Evolutionary conservation across 1,140 invertebrate genomes (phyloP).

Genomic region (Asbolus verrucosus): DNA sequence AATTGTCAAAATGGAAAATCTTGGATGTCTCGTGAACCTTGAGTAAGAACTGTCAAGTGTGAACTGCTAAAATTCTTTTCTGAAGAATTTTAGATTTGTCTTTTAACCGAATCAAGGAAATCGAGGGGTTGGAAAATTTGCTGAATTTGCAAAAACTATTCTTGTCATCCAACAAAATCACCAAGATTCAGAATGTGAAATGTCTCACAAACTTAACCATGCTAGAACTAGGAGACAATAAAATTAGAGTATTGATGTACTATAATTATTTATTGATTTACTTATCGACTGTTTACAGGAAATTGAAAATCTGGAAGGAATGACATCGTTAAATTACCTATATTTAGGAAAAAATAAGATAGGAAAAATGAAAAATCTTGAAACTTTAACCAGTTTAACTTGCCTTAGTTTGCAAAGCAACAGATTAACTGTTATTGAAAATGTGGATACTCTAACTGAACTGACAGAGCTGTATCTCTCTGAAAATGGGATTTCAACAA

Average conservation of each 20-base stretch:
- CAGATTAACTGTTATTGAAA: slow-evolving; percentile 89
- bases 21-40: slow-evolving; percentile 88
- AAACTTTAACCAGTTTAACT: slow-evolving; percentile 79
- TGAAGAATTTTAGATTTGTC: slow-evolving; percentile 92
- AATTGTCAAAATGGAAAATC: slow-evolving; percentile 90
- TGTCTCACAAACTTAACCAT: slow-evolving; percentile 84
- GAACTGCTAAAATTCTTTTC: slow-evolving; percentile 54
- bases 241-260: slow-evolving; percentile 75
- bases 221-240: slow-evolving; percentile 96
- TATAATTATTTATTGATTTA: too few relatives aligned
- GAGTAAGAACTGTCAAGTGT: slow-evolving; percentile 78
- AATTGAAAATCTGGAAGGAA: slow-evolving; percentile 86
- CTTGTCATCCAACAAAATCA: slow-evolving; percentile 93
- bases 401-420: slow-evolving; percentile 93
- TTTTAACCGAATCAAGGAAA: slow-evolving; percentile 95
- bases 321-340: slow-evolving; percentile 80
- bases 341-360: slow-evolving; percentile 99
- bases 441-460: slow-evolving; percentile 78
- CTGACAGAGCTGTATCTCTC: slow-evolving; percentile 94
- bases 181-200: slow-evolving; percentile 91
- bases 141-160: slow-evolving; percentile 88
- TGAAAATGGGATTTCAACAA: slow-evolving; percentile 88
- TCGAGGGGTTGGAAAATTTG: slow-evolving; percentile 87
- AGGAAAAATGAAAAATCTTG: slow-evolving; percentile 87
- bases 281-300: slow-evolving; percentile 68